Conservation (phyloP, 2,888 invertebrate genomes). For the Nezara viridula region DNA sequence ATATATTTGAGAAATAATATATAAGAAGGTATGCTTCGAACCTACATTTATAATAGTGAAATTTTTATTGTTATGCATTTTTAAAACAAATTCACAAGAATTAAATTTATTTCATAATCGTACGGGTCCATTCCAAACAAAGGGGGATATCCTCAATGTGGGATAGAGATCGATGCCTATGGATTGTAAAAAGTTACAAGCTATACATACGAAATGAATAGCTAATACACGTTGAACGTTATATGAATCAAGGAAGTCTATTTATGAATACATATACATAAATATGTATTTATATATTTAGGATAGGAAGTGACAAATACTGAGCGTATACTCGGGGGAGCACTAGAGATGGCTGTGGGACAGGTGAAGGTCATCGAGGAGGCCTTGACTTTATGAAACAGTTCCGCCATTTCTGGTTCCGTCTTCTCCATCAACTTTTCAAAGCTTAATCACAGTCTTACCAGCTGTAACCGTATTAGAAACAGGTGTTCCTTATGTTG, state of each 20-base stretch:
- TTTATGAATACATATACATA: neutral
- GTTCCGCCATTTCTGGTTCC: slow-evolving; percentile 47
- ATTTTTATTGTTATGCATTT: too few species aligned
- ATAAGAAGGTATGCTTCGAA: too few species aligned
- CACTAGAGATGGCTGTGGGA: neutral
- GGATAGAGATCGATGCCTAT: too few species aligned
- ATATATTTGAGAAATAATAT: too few species aligned
- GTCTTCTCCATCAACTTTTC: slow-evolving; percentile 30
- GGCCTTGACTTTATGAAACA: slow-evolving; percentile 45
- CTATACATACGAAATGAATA: too few species aligned
- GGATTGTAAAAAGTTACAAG: too few species aligned
- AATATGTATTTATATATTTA: neutral
- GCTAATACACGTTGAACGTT: too few species aligned
- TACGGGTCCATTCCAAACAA: too few species aligned
- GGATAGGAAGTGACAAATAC: neutral
- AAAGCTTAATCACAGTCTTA: neutral
- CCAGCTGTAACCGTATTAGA: neutral
- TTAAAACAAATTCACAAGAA: too few species aligned
- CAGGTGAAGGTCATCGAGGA: neutral
- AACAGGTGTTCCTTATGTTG: neutral
- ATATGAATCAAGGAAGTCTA: neutral
- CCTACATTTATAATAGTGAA: too few species aligned
- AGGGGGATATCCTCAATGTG: too few species aligned
- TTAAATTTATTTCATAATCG: too few species aligned
- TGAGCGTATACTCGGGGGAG: neutral